Evolutionary conservation across 2,888 invertebrate species (phyloP).

Genomic region (Sarcophaga variegata): DNA sequence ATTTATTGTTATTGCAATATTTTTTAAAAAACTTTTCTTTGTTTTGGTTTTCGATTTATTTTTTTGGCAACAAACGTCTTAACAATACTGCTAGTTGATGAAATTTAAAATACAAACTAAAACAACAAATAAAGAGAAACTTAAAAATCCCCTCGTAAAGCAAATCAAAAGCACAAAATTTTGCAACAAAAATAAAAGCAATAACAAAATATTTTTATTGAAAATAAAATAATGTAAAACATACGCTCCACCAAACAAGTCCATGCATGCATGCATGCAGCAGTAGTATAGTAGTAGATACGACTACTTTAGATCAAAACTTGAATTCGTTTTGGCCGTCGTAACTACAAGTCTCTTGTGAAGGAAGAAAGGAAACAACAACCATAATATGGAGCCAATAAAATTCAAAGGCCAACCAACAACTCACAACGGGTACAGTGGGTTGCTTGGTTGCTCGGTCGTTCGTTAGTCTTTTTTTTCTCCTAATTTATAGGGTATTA

Average conservation of each 20-base stretch:
- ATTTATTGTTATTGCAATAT: neutral
- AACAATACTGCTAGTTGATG: slow-evolving; percentile 67
- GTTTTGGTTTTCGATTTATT: slow-evolving; percentile 26
- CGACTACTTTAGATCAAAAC: slow-evolving; percentile 63
- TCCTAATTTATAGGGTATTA: slow-evolving; percentile 17
- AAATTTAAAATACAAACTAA: slow-evolving; percentile 50
- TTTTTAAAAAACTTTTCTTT: slow-evolving; percentile 29
- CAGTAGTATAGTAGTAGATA: neutral
- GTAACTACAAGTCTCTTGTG: neutral
- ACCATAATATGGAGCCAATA: slow-evolving; percentile 34
- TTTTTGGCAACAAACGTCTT: slow-evolving; percentile 63
- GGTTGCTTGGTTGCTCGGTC: slow-evolving; percentile 49
- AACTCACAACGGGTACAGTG: slow-evolving; percentile 57
- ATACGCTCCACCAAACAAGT: neutral
- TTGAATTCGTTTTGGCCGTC: slow-evolving; percentile 50
- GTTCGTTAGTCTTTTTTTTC: slow-evolving; percentile 12
- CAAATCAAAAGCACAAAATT: slow-evolving; percentile 32
- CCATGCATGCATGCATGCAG: slow-evolving; percentile 2
- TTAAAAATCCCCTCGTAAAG: slow-evolving; percentile 42
- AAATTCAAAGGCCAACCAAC: slow-evolving; percentile 59
- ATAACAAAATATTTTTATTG: slow-evolving; percentile 19
- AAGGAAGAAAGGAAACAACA: slow-evolving; percentile 57
- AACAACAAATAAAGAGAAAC: slow-evolving; percentile 59
- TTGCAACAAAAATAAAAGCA: slow-evolving; percentile 27
- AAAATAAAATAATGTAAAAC: slow-evolving; percentile 19